Evolutionary conservation across 2,888 invertebrate genomes (phyloP).

Genomic region (Tetragonisca angustula): DNA sequence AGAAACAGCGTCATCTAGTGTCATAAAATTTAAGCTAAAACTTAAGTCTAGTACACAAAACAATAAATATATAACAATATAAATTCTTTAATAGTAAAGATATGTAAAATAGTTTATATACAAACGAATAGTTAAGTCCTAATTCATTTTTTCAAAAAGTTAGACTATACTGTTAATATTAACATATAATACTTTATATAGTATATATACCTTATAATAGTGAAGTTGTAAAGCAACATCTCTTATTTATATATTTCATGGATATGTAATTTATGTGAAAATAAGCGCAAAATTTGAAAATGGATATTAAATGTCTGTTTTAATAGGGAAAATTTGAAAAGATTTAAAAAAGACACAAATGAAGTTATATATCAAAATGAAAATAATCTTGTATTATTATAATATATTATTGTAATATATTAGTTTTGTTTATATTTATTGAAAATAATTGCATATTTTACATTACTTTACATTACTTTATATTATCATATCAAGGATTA

Average conservation of each 20-base stretch:
- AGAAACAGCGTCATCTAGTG: slow-evolving; percentile 28
- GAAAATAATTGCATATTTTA: neutral
- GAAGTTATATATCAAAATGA: neutral
- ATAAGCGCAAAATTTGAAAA: neutral
- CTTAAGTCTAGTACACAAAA: neutral
- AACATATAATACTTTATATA: neutral
- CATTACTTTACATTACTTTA: neutral
- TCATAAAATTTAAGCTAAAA: too few relatives aligned
- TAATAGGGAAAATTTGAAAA: neutral
- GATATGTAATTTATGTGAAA: neutral
- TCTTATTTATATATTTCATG: neutral
- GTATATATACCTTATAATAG: neutral
- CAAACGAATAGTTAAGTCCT: neutral
- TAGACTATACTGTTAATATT: neutral
- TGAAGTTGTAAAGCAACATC: neutral
- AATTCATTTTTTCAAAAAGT: neutral
- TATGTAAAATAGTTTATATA: neutral
- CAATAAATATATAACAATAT: neutral
- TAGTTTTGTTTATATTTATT: neutral
- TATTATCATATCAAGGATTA: neutral
- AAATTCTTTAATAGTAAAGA: neutral
- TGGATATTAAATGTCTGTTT: neutral
- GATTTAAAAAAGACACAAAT: neutral
- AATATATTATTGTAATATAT: too few relatives aligned
- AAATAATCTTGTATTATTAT: too few relatives aligned